Evolutionary conservation across 2,113 vertebrate genomes (phyloP).

Genomic region (Coregonus clupeaformis): DNA sequence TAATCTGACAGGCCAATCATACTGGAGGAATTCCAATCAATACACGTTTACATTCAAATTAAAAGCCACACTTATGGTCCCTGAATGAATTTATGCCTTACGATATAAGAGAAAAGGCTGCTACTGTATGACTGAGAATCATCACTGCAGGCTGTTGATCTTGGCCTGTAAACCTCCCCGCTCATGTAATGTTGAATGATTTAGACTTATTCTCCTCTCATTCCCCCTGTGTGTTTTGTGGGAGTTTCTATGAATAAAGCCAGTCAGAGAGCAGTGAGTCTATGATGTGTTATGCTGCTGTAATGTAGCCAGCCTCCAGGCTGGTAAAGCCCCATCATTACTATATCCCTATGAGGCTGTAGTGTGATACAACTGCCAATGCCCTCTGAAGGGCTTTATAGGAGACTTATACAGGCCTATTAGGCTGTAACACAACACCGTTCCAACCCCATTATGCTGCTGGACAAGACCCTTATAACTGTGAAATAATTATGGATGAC

Average conservation of each 20-base stretch:
- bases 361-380: slow-evolving; percentile 56
- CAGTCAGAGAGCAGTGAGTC: slow-evolving; percentile 54
- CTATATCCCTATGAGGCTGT: slow-evolving; percentile 57
- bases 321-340: slow-evolving; percentile 63
- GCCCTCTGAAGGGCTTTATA: neutral
- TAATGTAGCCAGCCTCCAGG: slow-evolving; percentile 55
- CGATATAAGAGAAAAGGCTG: slow-evolving; percentile 12
- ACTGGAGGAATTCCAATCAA: neutral
- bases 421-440: slow-evolving; percentile 34
- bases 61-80: neutral
- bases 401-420: slow-evolving; percentile 10
- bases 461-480: slow-evolving; percentile 4
- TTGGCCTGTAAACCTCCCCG: slow-evolving; percentile 11
- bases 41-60: neutral
- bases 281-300: slow-evolving; percentile 61
- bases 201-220: slow-evolving; percentile 1
- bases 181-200: slow-evolving; percentile 4
- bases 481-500: neutral
- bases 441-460: slow-evolving; percentile 22
- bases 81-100: slow-evolving; percentile 19
- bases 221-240: slow-evolving; percentile 21
- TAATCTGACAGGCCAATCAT: neutral
- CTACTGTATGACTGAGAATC: neutral
- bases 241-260: slow-evolving; percentile 49
- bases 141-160: slow-evolving; percentile 13